Evolutionary conservation across 2,888 invertebrate genomes (phyloP).

Genomic region (Agonopterix subpropinquella): DNA sequence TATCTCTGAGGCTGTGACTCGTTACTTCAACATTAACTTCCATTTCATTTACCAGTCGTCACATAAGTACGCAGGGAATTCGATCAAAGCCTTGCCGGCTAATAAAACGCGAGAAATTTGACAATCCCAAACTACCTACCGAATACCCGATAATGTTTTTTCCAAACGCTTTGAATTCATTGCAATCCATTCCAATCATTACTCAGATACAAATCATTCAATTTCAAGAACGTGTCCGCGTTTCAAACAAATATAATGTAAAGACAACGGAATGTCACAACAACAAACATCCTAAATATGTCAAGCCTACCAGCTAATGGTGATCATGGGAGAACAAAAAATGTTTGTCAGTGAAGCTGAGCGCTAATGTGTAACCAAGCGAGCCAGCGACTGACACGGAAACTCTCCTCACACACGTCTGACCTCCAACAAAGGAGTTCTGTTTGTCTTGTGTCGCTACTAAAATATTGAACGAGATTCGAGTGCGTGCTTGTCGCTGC

Average conservation of each 20-base stretch:
- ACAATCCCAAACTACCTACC: background rate
- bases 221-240: conserved; percentile 13
- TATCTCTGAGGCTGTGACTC: conserved; percentile 38
- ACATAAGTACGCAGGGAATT: conserved; percentile 11
- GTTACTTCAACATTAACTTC: conserved; percentile 28
- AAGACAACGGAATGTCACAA: conserved; percentile 30
- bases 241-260: conserved; percentile 19
- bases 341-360: conserved; percentile 54
- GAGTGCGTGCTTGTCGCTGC: conserved; percentile 42
- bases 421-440: conserved; percentile 71
- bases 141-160: background rate
- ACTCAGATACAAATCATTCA: conserved; percentile 14
- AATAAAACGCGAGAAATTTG: conserved; percentile 18
- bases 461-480: conserved; percentile 69
- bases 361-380: conserved; percentile 68
- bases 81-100: conserved; percentile 15
- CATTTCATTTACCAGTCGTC: conserved; percentile 10
- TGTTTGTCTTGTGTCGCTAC: conserved; percentile 70
- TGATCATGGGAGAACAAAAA: conserved; percentile 69
- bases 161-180: conserved; percentile 10
- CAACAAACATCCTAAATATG: conserved; percentile 45
- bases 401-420: conserved; percentile 71
- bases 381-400: conserved; percentile 61
- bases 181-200: conserved; percentile 4
- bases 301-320: conserved; percentile 48